Conservation (phyloP, 2,113 vertebrate species). For the Megaceryle torquata region DNA sequence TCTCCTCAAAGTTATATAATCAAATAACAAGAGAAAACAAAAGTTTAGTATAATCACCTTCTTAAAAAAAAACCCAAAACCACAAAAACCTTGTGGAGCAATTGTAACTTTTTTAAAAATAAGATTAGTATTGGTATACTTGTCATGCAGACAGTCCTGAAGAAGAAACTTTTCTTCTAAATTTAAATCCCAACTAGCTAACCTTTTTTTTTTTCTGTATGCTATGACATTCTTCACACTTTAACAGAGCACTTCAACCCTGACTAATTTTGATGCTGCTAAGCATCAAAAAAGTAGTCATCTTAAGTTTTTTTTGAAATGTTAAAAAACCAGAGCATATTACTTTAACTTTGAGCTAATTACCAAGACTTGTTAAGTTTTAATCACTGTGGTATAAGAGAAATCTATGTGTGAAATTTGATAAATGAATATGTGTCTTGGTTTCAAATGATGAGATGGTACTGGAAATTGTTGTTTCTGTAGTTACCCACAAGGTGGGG, state of each 20-base stretch:
- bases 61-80: not conserved
- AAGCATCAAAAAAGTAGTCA: not conserved
- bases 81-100: not conserved
- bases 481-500: constrained; percentile 58
- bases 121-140: not conserved
- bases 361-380: not conserved
- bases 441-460: not conserved
- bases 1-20: not conserved
- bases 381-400: not conserved
- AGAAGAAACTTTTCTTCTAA: not conserved
- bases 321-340: not conserved
- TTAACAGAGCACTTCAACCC: not conserved
- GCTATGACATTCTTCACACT: not conserved
- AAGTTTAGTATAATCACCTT: not conserved
- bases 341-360: not conserved
- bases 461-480: constrained; percentile 21
- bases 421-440: not conserved
- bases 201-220: not conserved
- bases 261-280: not conserved
- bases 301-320: not conserved
- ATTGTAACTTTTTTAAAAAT: not conserved
- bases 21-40: not conserved
- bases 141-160: not conserved
- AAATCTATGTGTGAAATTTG: not conserved
- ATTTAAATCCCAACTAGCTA: not conserved